Base-by-base conservation (phyloP, 2,797 vertebrate species). In the Hemibagrus guttatus region DNA sequence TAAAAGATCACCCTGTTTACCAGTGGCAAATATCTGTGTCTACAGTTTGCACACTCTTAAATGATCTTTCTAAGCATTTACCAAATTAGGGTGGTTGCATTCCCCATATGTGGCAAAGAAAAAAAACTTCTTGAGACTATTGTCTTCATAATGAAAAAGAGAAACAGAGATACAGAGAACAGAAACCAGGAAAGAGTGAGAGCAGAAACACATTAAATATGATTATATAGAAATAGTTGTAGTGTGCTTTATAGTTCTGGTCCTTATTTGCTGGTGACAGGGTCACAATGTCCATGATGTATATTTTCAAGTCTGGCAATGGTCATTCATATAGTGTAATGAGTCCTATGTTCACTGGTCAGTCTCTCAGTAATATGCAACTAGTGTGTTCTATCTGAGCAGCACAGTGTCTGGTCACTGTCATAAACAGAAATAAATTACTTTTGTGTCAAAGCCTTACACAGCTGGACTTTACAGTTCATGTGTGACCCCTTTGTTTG, bases 371-470 rank as follows among this genome's bases (percentile, higher is more conserved):
- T 72, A 49, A 28, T 26, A 59, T 49, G 31, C 71, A 78, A 46
- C 35, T 59, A 85, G 66, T 80, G 23, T 35, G 54, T 71, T 90
- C 52, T 54, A 39, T 71, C 72, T 78, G 81, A 63, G 61, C 52
- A 74, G 31, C 28, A 79, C 59, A 63, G 86, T 72, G 66, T 82
- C 59, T 68, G 46, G 54, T 76, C 52, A 68, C 52, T 68, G 59
- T 85, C 80, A 81, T 85, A 72, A 74, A 61, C 42, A 52, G 87
- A 81, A 84, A 68, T 85, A 81, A 84, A 84, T 84, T 31, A 85
- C 58, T 46, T 75, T 69, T 26, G 75, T 88, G 84, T 86, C 56
- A 49, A 31, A 84, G 81, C 59, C 58, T 68, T 84, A 86, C 35
- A 39, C 83, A 87, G 86, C 83, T 84, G 58, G 81, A 59, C 76